A percentile compares a stretch with the other conserved stretches of the same genome.
Evolutionary conservation across 2,113 vertebrate species (phyloP).

Genomic region (Scortum barcoo): DNA sequence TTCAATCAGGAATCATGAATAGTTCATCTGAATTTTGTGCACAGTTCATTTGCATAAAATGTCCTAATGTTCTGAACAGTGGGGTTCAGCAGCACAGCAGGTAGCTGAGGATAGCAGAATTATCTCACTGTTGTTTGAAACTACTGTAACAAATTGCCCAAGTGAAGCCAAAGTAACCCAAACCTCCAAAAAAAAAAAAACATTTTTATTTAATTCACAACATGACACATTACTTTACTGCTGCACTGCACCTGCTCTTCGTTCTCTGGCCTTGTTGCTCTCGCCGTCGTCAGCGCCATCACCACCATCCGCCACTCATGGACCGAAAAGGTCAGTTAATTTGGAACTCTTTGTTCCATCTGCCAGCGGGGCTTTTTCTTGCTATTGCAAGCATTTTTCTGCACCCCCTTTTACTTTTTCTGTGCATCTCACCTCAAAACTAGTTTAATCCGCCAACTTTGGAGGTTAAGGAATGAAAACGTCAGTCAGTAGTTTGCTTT

Average conservation of each 20-base stretch:
- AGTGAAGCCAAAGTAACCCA: background rate
- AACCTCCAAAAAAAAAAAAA: background rate
- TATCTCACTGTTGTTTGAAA: background rate
- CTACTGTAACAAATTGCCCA: background rate
- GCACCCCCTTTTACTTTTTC: conserved; percentile 33
- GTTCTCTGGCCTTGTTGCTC: conserved; percentile 6
- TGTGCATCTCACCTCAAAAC: conserved; percentile 47
- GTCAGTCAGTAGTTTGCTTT: conserved; percentile 31
- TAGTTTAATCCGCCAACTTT: conserved; percentile 46
- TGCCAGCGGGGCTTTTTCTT: conserved; percentile 59
- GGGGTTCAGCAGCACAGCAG: conserved; percentile 24
- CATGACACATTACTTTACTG: conserved; percentile 6
- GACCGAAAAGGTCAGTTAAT: conserved; percentile 61
- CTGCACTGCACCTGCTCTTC: conserved; percentile 26
- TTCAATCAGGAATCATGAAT: conserved; percentile 51
- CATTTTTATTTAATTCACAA: background rate
- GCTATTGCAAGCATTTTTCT: conserved; percentile 42
- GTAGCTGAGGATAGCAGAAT: conserved; percentile 15
- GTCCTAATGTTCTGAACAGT: conserved; percentile 8
- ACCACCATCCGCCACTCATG: conserved; percentile 28
- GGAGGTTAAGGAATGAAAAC: conserved; percentile 45
- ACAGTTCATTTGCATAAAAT: conserved; percentile 46
- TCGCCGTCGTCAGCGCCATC: background rate
- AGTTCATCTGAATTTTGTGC: conserved; percentile 30
- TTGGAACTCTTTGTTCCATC: conserved; percentile 53